These are phyloP conservation scores for Mastomys coucha DNA, from an alignment of 2,113 vertebrate species.

Conservation along the genomic window DNA sequence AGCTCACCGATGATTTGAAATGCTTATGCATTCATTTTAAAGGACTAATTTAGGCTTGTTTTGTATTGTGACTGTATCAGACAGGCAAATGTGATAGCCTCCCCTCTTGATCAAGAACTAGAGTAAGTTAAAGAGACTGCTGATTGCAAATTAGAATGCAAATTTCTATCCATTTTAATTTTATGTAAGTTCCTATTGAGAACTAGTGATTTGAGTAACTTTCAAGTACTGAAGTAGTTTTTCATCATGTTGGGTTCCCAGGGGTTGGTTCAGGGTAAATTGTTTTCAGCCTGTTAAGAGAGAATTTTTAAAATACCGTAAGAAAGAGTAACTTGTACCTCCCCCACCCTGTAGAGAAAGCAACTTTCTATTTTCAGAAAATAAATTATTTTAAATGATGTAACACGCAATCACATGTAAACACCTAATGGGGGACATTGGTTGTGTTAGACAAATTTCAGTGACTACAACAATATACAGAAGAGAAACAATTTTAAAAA, in stretches of 20 bases:
- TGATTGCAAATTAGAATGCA: slow-evolving; percentile 72
- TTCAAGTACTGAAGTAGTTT: slow-evolving; percentile 19
- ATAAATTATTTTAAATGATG: background rate
- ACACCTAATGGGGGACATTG: background rate
- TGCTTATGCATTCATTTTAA: slow-evolving; percentile 16
- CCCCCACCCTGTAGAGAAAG: background rate
- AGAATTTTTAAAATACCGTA: background rate
- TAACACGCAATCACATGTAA: background rate
- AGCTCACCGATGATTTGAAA: slow-evolving; percentile 57
- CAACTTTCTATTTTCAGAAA: slow-evolving; percentile 3
- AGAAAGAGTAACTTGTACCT: background rate
- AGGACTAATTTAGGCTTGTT: background rate
- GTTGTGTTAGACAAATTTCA: background rate
- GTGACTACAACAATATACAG: background rate
- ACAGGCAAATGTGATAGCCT: slow-evolving; percentile 58
- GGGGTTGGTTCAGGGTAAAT: slow-evolving; percentile 49
- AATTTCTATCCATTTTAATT: slow-evolving; percentile 65
- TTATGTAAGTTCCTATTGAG: slow-evolving; percentile 66
- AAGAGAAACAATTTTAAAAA: background rate
- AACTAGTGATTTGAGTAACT: slow-evolving; percentile 68
- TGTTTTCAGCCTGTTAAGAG: slow-evolving; percentile 52
- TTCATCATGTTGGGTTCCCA: slow-evolving; percentile 41
- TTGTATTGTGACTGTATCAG: background rate
- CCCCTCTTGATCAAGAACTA: slow-evolving; percentile 31
- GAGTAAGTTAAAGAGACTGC: slow-evolving; percentile 25